Conservation (phyloP, 2,113 vertebrate species). For the Pristiophorus japonicus region DNA sequence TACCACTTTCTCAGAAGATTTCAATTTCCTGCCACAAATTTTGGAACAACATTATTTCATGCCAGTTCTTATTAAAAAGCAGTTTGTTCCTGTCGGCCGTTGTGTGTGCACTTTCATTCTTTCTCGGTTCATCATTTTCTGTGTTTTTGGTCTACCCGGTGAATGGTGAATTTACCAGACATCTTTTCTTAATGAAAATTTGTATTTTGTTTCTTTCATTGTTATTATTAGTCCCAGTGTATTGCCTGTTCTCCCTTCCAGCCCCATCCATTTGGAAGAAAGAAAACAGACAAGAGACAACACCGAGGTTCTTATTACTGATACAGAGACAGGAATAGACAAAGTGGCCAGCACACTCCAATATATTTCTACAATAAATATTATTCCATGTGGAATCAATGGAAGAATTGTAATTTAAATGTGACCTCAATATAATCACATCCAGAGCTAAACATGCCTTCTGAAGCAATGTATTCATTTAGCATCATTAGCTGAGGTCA, state of each 20-base stretch:
- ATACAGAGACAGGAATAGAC: neutral
- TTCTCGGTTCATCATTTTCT: neutral
- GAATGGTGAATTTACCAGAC: neutral
- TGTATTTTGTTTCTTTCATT: neutral
- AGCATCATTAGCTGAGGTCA: constrained; percentile 15
- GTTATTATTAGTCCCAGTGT: neutral
- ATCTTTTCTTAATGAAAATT: neutral
- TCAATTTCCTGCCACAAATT: constrained; percentile 22
- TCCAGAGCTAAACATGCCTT: neutral
- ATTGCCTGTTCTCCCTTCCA: neutral
- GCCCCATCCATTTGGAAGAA: neutral
- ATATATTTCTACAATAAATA: constrained; percentile 24
- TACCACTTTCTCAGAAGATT: constrained; percentile 32
- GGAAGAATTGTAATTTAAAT: constrained; percentile 11
- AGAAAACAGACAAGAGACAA: constrained; percentile 16
- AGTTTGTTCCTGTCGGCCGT: neutral
- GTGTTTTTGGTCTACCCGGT: neutral
- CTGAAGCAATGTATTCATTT: constrained; percentile 23
- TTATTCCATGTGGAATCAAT: constrained; percentile 27
- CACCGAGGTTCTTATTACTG: neutral
- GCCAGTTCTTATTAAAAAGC: neutral
- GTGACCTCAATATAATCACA: no score
- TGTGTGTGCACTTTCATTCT: neutral
- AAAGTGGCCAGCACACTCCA: neutral
- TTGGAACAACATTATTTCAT: neutral